Percentiles rank a stretch among this genome's conserved stretches.
Conservation (phyloP, 2,113 vertebrate genomes). For the Semnornis frantzii region DNA sequence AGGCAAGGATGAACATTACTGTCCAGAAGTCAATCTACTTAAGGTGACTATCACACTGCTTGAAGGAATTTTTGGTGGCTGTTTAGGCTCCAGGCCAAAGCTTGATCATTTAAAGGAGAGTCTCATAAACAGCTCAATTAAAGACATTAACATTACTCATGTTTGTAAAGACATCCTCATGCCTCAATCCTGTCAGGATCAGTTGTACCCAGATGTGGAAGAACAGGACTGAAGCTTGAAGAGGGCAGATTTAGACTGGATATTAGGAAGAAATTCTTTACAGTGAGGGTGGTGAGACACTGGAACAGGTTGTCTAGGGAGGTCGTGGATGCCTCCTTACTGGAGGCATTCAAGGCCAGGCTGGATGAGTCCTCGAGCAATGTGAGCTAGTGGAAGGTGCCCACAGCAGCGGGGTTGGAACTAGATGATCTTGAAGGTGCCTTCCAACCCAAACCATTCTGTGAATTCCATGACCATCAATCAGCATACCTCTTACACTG, state of each 20-base stretch:
- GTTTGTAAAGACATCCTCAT: not conserved
- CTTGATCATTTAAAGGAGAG: not conserved
- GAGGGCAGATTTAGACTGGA: too few relatives aligned
- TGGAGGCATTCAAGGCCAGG: too few relatives aligned
- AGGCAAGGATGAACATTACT: not conserved
- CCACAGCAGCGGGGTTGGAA: too few relatives aligned
- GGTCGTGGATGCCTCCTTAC: too few relatives aligned
- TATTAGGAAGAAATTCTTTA: too few relatives aligned
- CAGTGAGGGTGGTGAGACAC: too few relatives aligned
- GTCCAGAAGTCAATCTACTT: not conserved
- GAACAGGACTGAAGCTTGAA: not conserved
- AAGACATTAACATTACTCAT: not conserved
- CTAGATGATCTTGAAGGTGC: too few relatives aligned
- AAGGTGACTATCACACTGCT: not conserved
- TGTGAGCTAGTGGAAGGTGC: too few relatives aligned
- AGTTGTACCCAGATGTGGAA: not conserved
- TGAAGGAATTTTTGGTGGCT: not conserved
- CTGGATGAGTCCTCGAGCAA: too few relatives aligned
- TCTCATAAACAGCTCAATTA: not conserved
- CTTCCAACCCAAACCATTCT: too few relatives aligned
- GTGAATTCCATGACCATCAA: not conserved
- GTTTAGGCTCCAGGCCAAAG: not conserved
- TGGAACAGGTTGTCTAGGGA: too few relatives aligned
- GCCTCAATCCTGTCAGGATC: not conserved
- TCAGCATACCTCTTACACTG: conserved; percentile 83